phyloP scores from a whole-genome alignment of 2,888 invertebrate genomes.

The Diadromus collaris region DNA sequence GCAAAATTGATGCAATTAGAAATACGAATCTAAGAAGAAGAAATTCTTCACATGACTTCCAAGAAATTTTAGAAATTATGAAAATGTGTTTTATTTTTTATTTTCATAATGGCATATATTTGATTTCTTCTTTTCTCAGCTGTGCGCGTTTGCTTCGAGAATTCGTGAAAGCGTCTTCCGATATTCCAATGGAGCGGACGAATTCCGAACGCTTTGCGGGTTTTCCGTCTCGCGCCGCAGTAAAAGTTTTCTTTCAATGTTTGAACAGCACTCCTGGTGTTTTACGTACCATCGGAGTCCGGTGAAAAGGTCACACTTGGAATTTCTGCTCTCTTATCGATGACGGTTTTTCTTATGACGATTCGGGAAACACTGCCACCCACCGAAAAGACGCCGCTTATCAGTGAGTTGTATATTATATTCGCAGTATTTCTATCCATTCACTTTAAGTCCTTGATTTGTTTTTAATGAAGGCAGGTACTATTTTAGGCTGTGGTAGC shows the following conservation, averaged over 20 bases:
- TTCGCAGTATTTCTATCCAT: too few species aligned
- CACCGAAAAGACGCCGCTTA: slow-evolving; percentile 92
- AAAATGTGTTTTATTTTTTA: neutral
- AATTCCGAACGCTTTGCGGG: neutral
- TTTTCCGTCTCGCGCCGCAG: slow-evolving; percentile 4
- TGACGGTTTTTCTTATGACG: slow-evolving; percentile 94
- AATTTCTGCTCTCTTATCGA: slow-evolving; percentile 92
- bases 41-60: too few species aligned
- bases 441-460: too few species aligned
- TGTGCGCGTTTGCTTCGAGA: neutral
- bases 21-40: too few species aligned
- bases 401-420: slow-evolving; percentile 84
- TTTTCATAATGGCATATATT: neutral
- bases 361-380: slow-evolving; percentile 93
- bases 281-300: slow-evolving; percentile 94
- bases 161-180: neutral
- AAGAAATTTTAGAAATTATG: neutral
- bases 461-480: too few species aligned
- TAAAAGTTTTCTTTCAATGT: slow-evolving; percentile 54
- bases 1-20: neutral
- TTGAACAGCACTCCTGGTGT: slow-evolving; percentile 88
- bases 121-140: neutral
- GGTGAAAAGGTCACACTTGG: slow-evolving; percentile 94
- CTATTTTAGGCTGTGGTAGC: too few species aligned
- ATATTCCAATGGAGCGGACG: slow-evolving; percentile 12